Base-by-base conservation (phyloP, 2,888 invertebrate genomes). In the Shargacucullia verbasci region DNA sequence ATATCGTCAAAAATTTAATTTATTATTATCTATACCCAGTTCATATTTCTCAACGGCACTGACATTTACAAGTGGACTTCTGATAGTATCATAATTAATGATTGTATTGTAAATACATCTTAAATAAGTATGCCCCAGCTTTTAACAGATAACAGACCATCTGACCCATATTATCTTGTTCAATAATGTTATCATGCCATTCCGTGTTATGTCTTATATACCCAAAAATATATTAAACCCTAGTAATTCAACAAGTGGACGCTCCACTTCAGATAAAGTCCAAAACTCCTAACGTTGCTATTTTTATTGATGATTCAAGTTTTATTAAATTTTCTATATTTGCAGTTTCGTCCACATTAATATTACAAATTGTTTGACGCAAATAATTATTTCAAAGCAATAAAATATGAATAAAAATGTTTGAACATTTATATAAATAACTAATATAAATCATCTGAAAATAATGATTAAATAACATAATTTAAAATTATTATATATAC, bases 231-330 rank as follows among this genome's bases (percentile, higher is more conserved):
- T 14, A 43, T 43, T 29, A 29, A 29, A 11, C 6, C 12, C 29
- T 29, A 8, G 29, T 20, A 33, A 48, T 20, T 25, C 15, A 14
- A 43, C 31, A 46, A 27, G 38, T 25, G 31, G 33, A 41, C 27
- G 29, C 7, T 27, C 40, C 31, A 47, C 12, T 46, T 35, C n/a
- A 43, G 13, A 66, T 52, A 46, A 59, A 59, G 39, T 1, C 7
- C 2, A 29, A 29, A 9, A 1, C 9, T 29, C 1, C 12, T 41
- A 40, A 47, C 40, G 27, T 25, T 35, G 40, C 56, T 33, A 40
- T 60, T 63, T 56, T 63, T 45, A 63, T 63, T 55, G 11, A 35
- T 45, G 2, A 39, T 25, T 63, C 55, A 63, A 29, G 29, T 43
- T 29, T 27, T 8, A 7, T 29, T 29, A 29, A 6, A 35, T 45